phyloP scores from a whole-genome alignment of 2,113 vertebrate genomes.

The Alaudala cheleensis region DNA sequence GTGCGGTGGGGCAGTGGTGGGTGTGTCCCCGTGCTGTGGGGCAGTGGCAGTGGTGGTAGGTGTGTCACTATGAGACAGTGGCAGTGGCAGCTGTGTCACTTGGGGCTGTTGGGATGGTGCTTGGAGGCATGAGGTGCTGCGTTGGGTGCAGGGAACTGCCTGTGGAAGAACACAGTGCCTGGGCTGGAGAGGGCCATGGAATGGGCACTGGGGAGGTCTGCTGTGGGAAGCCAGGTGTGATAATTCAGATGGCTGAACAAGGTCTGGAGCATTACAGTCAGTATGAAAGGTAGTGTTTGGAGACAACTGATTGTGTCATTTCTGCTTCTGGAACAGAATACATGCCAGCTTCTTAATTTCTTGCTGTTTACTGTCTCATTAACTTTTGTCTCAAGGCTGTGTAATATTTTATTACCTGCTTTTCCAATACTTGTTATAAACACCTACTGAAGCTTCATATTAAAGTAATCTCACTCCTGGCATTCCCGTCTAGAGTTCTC shows the following conservation, averaged over 20 bases:
- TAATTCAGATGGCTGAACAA: background rate
- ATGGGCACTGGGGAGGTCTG: background rate
- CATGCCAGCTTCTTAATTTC: background rate
- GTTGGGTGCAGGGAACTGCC: fast-evolving
- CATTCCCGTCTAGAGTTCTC: background rate
- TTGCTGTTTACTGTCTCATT: slow-evolving; percentile 12
- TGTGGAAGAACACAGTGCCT: fast-evolving
- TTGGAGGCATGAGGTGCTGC: fast-evolving
- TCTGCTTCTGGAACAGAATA: background rate
- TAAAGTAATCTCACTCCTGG: background rate
- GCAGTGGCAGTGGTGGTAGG: too few relatives aligned
- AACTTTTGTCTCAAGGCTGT: background rate
- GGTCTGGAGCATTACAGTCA: background rate
- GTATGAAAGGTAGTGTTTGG: background rate
- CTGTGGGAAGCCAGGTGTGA: background rate
- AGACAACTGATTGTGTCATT: background rate
- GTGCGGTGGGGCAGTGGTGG: too few relatives aligned
- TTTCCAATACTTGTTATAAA: background rate
- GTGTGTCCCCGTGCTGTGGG: background rate
- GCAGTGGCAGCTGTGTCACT: too few relatives aligned
- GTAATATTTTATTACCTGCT: slow-evolving; percentile 3
- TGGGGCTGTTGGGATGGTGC: too few relatives aligned
- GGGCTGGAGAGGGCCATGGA: fast-evolving
- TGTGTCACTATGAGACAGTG: too few relatives aligned
- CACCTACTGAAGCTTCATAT: background rate